Evolutionary conservation across 2,888 invertebrate species (phyloP), one percentile per base, ranked within the genome.

Genomic region (Heliconius aoede): DNA sequence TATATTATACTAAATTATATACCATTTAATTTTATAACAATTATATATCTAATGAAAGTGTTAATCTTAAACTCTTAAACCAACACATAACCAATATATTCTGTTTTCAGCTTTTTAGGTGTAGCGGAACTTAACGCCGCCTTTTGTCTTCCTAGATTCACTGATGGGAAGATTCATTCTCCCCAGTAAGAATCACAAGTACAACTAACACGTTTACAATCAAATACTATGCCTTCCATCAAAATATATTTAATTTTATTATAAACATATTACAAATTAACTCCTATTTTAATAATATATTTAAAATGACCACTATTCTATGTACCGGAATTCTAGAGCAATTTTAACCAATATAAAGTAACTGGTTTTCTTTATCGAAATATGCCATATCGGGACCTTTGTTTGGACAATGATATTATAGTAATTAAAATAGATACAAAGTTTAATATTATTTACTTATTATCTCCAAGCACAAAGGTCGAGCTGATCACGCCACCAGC

Each of bases 401-500:
- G 15, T 69, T 69, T 51, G 3, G n/a, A 30, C n/a, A 69, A 55
- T 55, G 51, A 69, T 55, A n/a, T n/a, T n/a, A n/a, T n/a, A n/a
- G n/a, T n/a, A 69, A 69, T 55, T 55, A 24, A n/a, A 32, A 69
- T n/a, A 69, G 36, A 55, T 55, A 51, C 69, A 69, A 69, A 69
- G 30, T 69, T 55, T 55, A 55, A 55, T n/a, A 55, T 68, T 51
- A 55, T 32, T 51, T 55, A 69, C 30, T 15, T 32, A 69, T 69
- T 55, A 55, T 69, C 51, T 71, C 58, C 61, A 77, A 77, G 74
- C 72, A 76, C 77, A 74, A 76, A 78, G 73, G 76, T 79, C 73
- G 46, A 30, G 72, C 60, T n/a, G 64, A 79, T 76, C 79, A 84
- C 82, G 82, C 83, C 80, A 83, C 76, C 81, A 79, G 83, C 55